Base-by-base conservation (phyloP, 2,113 vertebrate species). In the Aleadryas rufinucha region DNA sequence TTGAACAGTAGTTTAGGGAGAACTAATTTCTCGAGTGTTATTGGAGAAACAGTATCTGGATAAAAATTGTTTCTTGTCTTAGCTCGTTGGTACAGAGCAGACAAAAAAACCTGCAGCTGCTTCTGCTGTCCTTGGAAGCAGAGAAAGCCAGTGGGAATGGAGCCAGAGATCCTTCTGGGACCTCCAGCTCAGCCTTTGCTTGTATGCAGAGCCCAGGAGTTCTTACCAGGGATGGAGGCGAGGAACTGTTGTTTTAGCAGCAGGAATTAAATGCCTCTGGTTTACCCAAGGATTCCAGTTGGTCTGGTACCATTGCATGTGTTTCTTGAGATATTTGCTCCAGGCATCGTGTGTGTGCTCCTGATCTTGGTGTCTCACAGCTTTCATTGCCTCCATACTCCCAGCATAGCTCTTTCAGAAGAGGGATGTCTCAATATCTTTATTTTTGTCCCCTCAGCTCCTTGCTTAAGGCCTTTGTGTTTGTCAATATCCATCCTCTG, bases 1-100 rank as follows among this genome's bases (percentile, higher is more conserved):
- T 93, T 54, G 87, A 90, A 49, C 88, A 81, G 88, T 79, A 93
- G 88, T 84, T 93, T 75, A 87, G 72, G 45, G 76, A 93, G 69
- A 95, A 70, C 68, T 92, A 59, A 86, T 94, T 95, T 94, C 64
- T 35, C 19, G 35, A 52, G 49, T 71, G 56, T 86, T 92, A 71
- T 7, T 90, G 90, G 79, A 92, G 87, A 91, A 78, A 71, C 60
- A 68, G 22, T 87, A 16, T 66, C 44, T 84, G 60, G 75, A 77
- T 59, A 89, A 79, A 81, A 81, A 78, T 50, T 66, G 30, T 54
- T 95, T 60, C 83, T 77, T 86, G 79, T 79, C 59, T 96, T 69
- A 87, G 52, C 60, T 57, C 50, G 53, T 76, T 83, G 78, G 33
- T 59, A 60, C 41, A 7, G 15, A 31, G 59, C 59, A 64, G 79